Evolutionary conservation across 2,113 vertebrate genomes (phyloP), one percentile per base, ranked within the genome.

Genomic region (Cacatua alba): DNA sequence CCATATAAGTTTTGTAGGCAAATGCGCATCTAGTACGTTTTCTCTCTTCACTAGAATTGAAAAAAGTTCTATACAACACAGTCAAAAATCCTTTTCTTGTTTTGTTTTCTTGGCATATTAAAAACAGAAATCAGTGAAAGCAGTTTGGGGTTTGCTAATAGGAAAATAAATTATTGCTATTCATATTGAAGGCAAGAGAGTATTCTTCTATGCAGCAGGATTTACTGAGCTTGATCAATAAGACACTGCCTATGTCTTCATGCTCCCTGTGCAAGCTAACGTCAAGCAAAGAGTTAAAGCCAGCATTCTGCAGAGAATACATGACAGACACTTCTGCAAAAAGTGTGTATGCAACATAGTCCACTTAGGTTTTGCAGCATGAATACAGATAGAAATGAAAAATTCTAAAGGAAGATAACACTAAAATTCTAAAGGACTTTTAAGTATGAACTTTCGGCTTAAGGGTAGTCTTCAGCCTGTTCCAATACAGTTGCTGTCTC

Each of bases 261-360:
- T 17, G 65, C 7, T 93, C 41, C 29, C 25, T 31, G 3, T 60
- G 33, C 17, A 75, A 64, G 37, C 37, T 67, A 29, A 57, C 5
- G 52, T 60, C 64, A 80, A 83, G 46, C 26, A 57, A 93, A 95
- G 83, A 81, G 96, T 96, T 96, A 93, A 95, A 91, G 33, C 8
- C 43, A 67, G 37, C 7, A 11, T 19, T 90, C 62, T 79, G 28
- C 43, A 86, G 25, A 72, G 64, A 88, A 51, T 6, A 23, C 28
- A 5, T 3, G 26, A 93, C 3, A 28, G 86, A 84, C 53, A 65
- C 17, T 3, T 18, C 39, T n/a, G 44, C 65, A 84, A n/a, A 49
- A 82, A 62, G 18, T 6, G 6, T 15, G 20, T 3, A 29, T 0
- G 2, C 1, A 4, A 37, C 49, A 48, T 25, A 43, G 43, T 12